Conservation (phyloP, 1,140 invertebrate species). For the Stegodyphus mimosarum region DNA sequence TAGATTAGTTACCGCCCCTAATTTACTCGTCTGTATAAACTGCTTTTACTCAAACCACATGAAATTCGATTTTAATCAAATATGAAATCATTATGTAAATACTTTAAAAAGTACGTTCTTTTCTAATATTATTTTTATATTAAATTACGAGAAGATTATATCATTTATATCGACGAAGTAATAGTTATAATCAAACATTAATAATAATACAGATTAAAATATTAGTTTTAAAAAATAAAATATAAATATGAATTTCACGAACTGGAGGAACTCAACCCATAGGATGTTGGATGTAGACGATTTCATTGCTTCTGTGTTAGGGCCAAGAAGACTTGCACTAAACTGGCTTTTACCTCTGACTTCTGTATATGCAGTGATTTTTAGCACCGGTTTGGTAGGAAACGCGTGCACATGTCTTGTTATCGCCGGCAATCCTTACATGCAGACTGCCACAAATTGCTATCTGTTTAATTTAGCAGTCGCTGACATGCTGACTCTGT, state of each 20-base stretch:
- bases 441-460: constrained; percentile 73
- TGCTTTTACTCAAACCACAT: no score
- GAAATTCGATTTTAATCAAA: no score
- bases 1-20: no score
- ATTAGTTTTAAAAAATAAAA: no score
- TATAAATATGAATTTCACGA: neutral
- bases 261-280: neutral
- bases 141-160: no score
- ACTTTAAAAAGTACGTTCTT: no score
- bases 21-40: no score
- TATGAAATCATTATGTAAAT: no score
- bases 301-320: constrained; percentile 65
- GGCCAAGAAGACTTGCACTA: constrained; percentile 65
- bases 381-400: constrained; percentile 72
- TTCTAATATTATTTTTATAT: no score
- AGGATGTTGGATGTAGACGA: constrained; percentile 62
- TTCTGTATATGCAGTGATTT: constrained; percentile 69
- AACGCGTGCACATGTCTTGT: constrained; percentile 74
- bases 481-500: constrained; percentile 66
- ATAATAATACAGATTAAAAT: no score
- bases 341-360: constrained; percentile 69
- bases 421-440: constrained; percentile 70
- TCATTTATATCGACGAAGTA: no score
- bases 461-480: constrained; percentile 74
- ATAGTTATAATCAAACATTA: no score